phyloP scores from a whole-genome alignment of 2,113 vertebrate species.

The Anolis sagrei region DNA sequence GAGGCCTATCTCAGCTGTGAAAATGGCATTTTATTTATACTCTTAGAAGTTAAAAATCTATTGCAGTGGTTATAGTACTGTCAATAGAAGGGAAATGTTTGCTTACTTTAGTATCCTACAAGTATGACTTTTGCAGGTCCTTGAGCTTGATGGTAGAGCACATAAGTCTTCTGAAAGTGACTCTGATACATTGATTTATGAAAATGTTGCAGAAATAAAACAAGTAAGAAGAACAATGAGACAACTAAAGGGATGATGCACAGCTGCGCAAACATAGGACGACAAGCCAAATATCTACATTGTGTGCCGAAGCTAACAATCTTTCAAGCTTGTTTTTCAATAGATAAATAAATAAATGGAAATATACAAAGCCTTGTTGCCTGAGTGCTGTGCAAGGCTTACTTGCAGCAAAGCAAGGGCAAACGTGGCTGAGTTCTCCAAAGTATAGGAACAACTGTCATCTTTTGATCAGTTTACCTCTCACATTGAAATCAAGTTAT shows the following conservation, averaged over 20 bases:
- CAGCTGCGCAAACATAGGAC: slow-evolving; percentile 34
- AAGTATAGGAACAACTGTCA: background rate
- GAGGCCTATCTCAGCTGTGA: accelerated
- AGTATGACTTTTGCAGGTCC: slow-evolving; percentile 49
- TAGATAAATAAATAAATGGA: slow-evolving; percentile 8
- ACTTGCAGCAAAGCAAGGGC: background rate
- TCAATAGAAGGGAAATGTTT: slow-evolving; percentile 22
- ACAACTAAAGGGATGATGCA: slow-evolving; percentile 3
- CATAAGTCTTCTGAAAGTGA: slow-evolving; percentile 47
- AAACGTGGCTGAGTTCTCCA: slow-evolving; percentile 7
- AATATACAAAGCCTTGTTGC: slow-evolving; percentile 17
- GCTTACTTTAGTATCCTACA: slow-evolving; percentile 15
- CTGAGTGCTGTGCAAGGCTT: background rate
- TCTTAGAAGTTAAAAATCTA: slow-evolving; percentile 8
- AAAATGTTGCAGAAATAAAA: slow-evolving; percentile 58
- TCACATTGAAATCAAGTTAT: background rate
- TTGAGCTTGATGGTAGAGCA: slow-evolving; percentile 27
- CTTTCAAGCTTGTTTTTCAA: background rate
- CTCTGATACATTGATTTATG: slow-evolving; percentile 60
- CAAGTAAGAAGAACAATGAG: slow-evolving; percentile 20
- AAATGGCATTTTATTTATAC: slow-evolving; percentile 9
- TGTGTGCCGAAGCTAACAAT: slow-evolving; percentile 28
- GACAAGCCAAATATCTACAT: slow-evolving; percentile 26
- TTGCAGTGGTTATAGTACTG: background rate
- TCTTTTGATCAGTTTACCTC: background rate